phyloP scores from a whole-genome alignment of 2,113 vertebrate genomes.

The Phylloscopus whistleri region DNA sequence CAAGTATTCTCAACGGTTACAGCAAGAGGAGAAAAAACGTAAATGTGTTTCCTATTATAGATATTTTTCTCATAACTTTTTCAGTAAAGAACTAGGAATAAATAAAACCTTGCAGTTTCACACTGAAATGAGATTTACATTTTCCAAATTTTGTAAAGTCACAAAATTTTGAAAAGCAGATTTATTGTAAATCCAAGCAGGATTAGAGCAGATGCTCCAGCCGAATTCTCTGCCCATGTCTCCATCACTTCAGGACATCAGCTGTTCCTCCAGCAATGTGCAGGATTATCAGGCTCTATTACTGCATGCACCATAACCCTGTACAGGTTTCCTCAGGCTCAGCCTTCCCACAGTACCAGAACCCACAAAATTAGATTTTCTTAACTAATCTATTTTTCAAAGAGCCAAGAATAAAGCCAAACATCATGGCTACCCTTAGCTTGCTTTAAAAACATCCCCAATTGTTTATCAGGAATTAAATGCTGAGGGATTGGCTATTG shows the following conservation, averaged over 20 bases:
- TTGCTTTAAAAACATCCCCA: not conserved
- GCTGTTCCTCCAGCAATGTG: not conserved
- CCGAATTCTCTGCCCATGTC: not conserved
- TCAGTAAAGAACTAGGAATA: not conserved
- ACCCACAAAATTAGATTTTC: not conserved
- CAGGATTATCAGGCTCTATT: too few species aligned
- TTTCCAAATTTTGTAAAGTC: not conserved
- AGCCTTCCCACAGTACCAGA: not conserved
- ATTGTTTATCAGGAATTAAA: not conserved
- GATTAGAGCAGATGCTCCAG: not conserved
- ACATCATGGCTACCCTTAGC: not conserved
- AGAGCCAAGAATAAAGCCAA: not conserved
- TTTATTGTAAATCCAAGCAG: not conserved
- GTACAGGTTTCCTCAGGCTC: not conserved
- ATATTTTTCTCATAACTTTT: not conserved
- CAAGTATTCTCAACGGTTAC: not conserved
- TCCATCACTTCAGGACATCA: not conserved
- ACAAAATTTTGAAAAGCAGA: not conserved
- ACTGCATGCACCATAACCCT: not conserved
- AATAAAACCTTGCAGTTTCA: not conserved
- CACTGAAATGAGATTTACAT: not conserved
- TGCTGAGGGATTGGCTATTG: fast-evolving
- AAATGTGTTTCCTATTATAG: not conserved
- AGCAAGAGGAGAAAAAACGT: not conserved
- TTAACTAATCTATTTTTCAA: not conserved